Base-by-base conservation (phyloP, 2,888 invertebrate genomes). In the Ectropis crepuscularia region DNA sequence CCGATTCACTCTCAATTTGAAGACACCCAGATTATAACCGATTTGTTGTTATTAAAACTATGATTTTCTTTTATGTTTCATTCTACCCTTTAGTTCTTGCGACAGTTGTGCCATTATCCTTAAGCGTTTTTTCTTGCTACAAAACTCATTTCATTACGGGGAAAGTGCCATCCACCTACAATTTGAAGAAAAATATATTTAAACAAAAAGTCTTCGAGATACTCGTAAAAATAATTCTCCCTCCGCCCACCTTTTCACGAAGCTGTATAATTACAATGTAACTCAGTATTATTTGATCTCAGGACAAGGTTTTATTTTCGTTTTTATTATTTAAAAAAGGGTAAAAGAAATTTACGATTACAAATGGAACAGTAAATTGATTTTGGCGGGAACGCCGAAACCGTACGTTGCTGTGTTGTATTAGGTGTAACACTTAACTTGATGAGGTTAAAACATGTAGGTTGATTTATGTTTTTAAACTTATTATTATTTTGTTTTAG, bases 201-300 rank as follows among this genome's bases (percentile, higher is more conserved):
- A 47, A 43, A 46, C 10, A 46, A 62, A 57, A 54, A 48, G 53
- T n/a, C 41, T 48, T 45, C 54, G n/a, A 16, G 37, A 47, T 54
- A 43, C 45, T 63, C 53, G 10, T 43, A 7, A n/a, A 49, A 41
- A 51, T 54, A 55, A 57, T 58, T 46, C 41, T 7, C 53, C 46
- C 53, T 37, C 16, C 41, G 8, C 39, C 37, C 42, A 63, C 55
- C 59, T 59, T 63, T 63, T 53, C 39, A 46, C 12, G 47, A 49
- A 16, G 42, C 41, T 9, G 47, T 55, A 48, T 64, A 55, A 64
- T 64, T 64, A 57, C 53, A 48, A 60, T 48, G 51, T 60, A 46
- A 60, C 60, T 60, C 55, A 39, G 50, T 50, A 59, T 59, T 59
- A 63, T 59, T 59, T 59, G 38, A 43, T 36, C 36, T 50, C 50